Evolutionary conservation across 1,140 invertebrate species (phyloP), one percentile per base, ranked within the genome.

Genomic region (Eurosta solidaginis): DNA sequence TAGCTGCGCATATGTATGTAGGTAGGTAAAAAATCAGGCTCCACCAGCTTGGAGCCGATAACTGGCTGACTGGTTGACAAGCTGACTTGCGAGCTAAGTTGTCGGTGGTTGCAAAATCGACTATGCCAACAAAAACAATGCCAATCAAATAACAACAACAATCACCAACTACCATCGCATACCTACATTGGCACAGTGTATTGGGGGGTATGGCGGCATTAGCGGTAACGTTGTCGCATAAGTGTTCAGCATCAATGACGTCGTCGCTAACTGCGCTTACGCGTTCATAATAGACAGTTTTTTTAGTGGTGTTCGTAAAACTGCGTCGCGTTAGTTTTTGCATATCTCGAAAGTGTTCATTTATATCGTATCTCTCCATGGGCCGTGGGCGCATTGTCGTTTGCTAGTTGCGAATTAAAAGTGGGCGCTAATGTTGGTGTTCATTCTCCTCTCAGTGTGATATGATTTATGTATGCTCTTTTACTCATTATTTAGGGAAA

Each of bases 371-470:
- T 33, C 17, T 10, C 17, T 1, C n/a, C 40, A 9, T 47, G 45
- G 42, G 73, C 74, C 74, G 74, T 50, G 74, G 74, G 47, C 74
- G 74, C 74, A 74, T 25, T 33, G 73, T 36, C n/a, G n/a, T n/a
- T n/a, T 44, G 40, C 33, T 73, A 12, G 40, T 33, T 1, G 20
- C 25, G 73, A 2, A 12, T 27, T 75, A 33, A n/a, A n/a, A n/a
- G 44, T 75, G 44, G 74, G 42, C 42, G 74, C 42, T 68, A 68
- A 68, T 40, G 33, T 68, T 68, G 36, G 59, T 68, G 59, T 68
- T 68, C 59, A 68, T 68, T 68, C 40, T 20, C 5, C 59, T 42
- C 33, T 68, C 59, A 3, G 9, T 17, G n/a, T 17, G 40, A 17
- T 68, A 33, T n/a, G 9, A 9, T n/a, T n/a, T n/a, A n/a, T n/a